A percentile compares a stretch with the other conserved stretches of the same genome.
phyloP scores from a whole-genome alignment of 2,113 vertebrate species.

The Egretta garzetta region DNA sequence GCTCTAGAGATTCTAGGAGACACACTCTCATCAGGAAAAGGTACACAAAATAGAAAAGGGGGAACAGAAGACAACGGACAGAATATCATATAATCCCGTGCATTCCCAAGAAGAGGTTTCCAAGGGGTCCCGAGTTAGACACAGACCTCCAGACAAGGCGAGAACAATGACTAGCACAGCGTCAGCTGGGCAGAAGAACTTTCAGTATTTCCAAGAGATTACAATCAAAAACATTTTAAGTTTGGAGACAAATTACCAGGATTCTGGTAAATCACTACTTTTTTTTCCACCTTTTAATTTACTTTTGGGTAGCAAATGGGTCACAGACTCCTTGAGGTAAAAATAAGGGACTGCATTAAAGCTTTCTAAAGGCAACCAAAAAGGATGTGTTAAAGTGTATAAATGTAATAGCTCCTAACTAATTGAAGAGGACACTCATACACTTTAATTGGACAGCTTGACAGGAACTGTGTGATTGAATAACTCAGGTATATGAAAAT shows the following conservation, averaged over 20 bases:
- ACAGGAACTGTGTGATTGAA: neutral
- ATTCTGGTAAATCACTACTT: neutral
- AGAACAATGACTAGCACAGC: neutral
- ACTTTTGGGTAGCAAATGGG: neutral
- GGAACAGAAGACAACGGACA: neutral
- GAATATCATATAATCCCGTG: neutral
- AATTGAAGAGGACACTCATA: neutral
- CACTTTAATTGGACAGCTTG: neutral
- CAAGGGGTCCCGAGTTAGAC: neutral
- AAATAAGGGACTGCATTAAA: neutral
- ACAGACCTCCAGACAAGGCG: neutral
- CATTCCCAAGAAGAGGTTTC: neutral
- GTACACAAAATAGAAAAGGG: neutral
- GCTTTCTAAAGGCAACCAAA: neutral
- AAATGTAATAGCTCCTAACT: neutral
- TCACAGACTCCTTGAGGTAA: neutral
- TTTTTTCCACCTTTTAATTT: neutral
- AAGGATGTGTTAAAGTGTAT: neutral
- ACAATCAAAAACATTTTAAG: neutral
- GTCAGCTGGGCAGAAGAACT: neutral
- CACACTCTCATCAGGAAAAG: rapidly evolving
- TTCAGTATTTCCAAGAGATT: neutral
- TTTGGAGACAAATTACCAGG: neutral
- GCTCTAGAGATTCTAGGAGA: neutral
- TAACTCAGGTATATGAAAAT: neutral